Evolutionary conservation across 1,140 invertebrate species (phyloP).

Genomic region (Leucophenga varia): DNA sequence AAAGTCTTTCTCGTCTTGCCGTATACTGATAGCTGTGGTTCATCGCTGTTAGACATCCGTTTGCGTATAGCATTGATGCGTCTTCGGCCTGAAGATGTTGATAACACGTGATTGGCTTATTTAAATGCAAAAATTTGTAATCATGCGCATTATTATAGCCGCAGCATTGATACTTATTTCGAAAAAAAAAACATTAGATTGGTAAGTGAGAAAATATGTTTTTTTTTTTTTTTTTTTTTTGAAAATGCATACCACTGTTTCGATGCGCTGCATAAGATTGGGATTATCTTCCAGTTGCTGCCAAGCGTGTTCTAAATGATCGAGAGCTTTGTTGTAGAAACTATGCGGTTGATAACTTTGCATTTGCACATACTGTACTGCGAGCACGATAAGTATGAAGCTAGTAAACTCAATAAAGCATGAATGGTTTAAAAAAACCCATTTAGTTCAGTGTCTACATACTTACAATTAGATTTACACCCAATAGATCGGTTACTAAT

Average conservation of each 20-base stretch:
- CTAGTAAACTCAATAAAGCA: conserved; percentile 26
- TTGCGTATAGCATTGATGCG: conserved; percentile 20
- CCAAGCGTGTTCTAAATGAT: conserved; percentile 43
- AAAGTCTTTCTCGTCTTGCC: conserved; percentile 40
- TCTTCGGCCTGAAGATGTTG: conserved; percentile 18
- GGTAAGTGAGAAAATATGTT: too few relatives aligned
- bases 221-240: too few relatives aligned
- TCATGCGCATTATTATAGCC: conserved; percentile 34
- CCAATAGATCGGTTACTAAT: conserved; percentile 35
- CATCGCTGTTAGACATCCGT: conserved; percentile 28
- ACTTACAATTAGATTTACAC: conserved; percentile 43
- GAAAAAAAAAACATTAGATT: too few relatives aligned
- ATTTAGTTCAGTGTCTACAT: background rate
- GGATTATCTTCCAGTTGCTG: conserved; percentile 27
- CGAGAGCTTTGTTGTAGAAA: conserved; percentile 20
- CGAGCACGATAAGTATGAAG: conserved; percentile 40
- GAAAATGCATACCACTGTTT: conserved; percentile 16
- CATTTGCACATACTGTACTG: conserved; percentile 40
- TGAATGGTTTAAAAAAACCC: too few relatives aligned
- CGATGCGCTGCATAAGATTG: conserved; percentile 28
- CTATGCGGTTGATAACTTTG: conserved; percentile 23
- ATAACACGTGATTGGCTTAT: conserved; percentile 46
- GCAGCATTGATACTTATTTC: conserved; percentile 29
- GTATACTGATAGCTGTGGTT: conserved; percentile 21
- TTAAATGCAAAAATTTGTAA: conserved; percentile 32